Conservation (phyloP, 2,888 invertebrate species). For the Andrena marginata region DNA sequence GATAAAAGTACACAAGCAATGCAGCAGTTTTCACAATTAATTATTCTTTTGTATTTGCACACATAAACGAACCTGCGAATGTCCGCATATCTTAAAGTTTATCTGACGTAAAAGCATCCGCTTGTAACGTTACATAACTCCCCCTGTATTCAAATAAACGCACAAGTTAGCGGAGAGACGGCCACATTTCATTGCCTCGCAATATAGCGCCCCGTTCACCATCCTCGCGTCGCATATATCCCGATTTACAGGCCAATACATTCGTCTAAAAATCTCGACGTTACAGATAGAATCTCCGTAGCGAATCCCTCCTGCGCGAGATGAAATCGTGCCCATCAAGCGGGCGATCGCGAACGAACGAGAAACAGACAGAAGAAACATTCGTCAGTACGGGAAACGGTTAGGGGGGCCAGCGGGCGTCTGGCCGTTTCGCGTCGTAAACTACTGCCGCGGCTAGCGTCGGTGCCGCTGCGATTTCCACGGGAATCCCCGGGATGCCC, state of each 20-base stretch:
- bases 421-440: constrained; percentile 11
- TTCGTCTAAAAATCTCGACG: background rate
- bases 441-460: background rate
- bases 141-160: background rate
- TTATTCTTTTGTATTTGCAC: no score
- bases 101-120: background rate
- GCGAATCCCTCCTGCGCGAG: background rate
- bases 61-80: no score
- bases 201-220: background rate
- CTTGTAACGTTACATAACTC: background rate
- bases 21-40: no score
- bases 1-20: no score
- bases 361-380: constrained; percentile 8
- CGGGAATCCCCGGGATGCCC: constrained; percentile 13
- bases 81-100: no score
- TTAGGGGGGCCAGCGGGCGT: constrained; percentile 1
- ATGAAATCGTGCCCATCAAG: background rate
- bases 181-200: background rate
- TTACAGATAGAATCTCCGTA: background rate
- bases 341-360: background rate
- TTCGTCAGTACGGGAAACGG: constrained; percentile 17
- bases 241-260: background rate
- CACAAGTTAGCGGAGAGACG: background rate
- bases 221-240: background rate
- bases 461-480: constrained; percentile 8